A percentile compares a stretch with the other conserved stretches of the same genome.
These are phyloP conservation scores for Ochropleura plecta DNA, from an alignment of 2,888 invertebrate genomes.

Conservation along the genomic window DNA sequence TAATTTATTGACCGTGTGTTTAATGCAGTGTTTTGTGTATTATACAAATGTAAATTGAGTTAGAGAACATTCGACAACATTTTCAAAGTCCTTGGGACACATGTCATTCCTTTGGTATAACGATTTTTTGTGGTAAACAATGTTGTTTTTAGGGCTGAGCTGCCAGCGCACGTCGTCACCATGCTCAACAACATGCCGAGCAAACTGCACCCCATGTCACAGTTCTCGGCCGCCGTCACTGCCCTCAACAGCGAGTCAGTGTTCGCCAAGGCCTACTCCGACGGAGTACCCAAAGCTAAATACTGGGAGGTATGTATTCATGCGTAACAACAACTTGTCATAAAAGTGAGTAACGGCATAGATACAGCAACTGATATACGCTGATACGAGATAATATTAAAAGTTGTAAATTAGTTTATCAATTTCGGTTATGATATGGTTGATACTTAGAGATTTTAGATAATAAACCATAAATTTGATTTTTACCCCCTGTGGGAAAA, in stretches of 20 bases:
- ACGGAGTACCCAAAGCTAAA: conserved; percentile 96
- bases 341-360: not conserved
- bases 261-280: conserved; percentile 97
- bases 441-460: conserved; percentile 12
- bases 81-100: not conserved
- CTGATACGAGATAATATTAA: conserved; percentile 27
- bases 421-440: conserved; percentile 19
- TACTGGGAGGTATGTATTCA: conserved; percentile 95
- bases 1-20: conserved; percentile 6
- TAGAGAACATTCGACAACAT: too few species aligned
- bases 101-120: not conserved
- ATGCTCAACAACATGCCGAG: conserved; percentile 97
- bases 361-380: conserved; percentile 8
- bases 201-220: conserved; percentile 98
- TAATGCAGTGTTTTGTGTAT: not conserved
- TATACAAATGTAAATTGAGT: conserved; percentile 4
- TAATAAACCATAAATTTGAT: too few species aligned
- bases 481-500: not conserved
- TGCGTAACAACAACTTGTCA: not conserved
- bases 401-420: conserved; percentile 34
- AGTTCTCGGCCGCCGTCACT: conserved; percentile 97
- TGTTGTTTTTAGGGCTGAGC: conserved; percentile 91
- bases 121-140: not conserved
- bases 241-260: conserved; percentile 97
- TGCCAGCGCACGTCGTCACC: conserved; percentile 97